These are phyloP conservation scores for Deroplatys truncata DNA, from an alignment of 2,888 invertebrate genomes.

Conservation along the genomic window DNA sequence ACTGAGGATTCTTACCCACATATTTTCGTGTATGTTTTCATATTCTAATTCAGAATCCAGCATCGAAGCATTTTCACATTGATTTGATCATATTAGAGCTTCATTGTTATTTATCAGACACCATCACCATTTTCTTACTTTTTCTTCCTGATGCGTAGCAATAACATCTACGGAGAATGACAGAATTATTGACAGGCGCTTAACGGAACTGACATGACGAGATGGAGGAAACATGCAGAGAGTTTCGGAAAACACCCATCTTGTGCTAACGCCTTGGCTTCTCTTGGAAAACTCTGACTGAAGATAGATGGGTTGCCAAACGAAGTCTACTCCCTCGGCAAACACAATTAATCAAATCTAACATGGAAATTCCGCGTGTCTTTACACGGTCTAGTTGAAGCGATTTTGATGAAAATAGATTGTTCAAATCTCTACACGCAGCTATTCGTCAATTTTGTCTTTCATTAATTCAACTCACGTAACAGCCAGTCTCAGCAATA, in stretches of 20 bases:
- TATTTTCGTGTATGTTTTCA: too few species aligned
- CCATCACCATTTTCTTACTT: too few species aligned
- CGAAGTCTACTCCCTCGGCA: neutral
- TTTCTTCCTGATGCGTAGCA: neutral
- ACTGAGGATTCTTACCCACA: too few species aligned
- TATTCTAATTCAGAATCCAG: too few species aligned
- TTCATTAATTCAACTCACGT: neutral
- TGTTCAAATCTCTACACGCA: neutral
- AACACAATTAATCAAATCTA: neutral
- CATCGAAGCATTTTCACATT: too few species aligned
- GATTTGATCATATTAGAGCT: too few species aligned
- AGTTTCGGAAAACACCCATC: neutral
- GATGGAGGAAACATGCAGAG: neutral
- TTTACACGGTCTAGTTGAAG: neutral
- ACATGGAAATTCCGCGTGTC: neutral
- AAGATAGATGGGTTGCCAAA: neutral
- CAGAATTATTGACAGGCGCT: neutral
- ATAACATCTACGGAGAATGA: neutral
- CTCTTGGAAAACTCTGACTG: neutral
- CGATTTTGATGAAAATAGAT: neutral
- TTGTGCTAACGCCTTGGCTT: neutral
- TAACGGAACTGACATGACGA: neutral
- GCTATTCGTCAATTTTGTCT: neutral
- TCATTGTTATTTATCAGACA: too few species aligned
- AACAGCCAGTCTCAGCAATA: neutral